phyloP scores from a whole-genome alignment of 2,113 vertebrate genomes.

The Sminthopsis crassicaudata region DNA sequence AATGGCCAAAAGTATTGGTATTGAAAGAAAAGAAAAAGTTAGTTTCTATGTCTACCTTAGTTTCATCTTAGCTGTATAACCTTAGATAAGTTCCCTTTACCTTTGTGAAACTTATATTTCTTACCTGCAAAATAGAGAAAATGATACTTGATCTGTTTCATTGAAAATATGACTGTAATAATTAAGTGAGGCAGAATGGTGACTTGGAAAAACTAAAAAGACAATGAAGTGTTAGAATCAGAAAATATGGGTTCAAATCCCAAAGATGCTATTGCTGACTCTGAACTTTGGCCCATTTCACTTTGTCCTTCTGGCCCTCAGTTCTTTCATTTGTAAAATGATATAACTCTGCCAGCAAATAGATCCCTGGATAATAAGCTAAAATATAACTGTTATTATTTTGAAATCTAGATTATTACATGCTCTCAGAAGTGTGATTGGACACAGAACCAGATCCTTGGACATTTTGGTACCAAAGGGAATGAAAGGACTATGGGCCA shows the following conservation, averaged over 20 bases:
- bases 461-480: no score
- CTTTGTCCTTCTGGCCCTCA: not conserved
- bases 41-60: not conserved
- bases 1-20: not conserved
- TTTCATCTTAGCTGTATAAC: not conserved
- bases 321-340: not conserved
- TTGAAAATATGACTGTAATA: not conserved
- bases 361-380: not conserved
- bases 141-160: not conserved
- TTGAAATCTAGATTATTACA: not conserved
- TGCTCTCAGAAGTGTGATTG: not conserved
- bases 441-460: no score
- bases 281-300: not conserved
- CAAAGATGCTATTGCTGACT: not conserved
- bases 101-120: not conserved
- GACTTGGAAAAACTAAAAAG: not conserved
- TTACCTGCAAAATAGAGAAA: not conserved
- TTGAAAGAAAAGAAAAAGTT: not conserved
- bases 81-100: not conserved
- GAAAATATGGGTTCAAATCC: not conserved
- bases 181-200: not conserved
- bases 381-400: not conserved
- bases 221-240: not conserved
- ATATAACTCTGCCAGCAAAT: not conserved
- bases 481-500: no score